A percentile compares a stretch with the other conserved stretches of the same genome.
These are phyloP conservation scores for Diabrotica balteata DNA, from an alignment of 2,888 invertebrate species.

Conservation along the genomic window DNA sequence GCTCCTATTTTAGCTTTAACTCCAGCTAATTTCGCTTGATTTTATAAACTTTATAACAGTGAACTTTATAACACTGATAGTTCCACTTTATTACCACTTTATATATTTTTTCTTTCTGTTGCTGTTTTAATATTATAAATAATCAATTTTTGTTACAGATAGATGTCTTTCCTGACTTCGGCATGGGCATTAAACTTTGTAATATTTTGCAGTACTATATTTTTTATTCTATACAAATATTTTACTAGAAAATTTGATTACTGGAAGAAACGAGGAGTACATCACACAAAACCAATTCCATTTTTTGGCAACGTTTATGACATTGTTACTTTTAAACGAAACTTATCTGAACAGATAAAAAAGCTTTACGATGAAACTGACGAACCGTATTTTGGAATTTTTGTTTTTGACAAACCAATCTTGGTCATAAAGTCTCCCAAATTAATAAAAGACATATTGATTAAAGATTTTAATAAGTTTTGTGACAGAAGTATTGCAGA, in stretches of 20 bases:
- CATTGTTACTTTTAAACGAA: constrained; percentile 28
- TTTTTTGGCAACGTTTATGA: constrained; percentile 43
- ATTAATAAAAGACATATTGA: constrained; percentile 60
- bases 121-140: no score
- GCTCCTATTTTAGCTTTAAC: no score
- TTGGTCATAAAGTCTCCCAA: constrained; percentile 60
- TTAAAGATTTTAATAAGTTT: constrained; percentile 63
- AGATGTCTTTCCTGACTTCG: neutral
- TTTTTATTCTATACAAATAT: constrained; percentile 37
- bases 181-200: constrained; percentile 15
- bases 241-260: constrained; percentile 42
- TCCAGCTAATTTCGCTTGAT: no score
- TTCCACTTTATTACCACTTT: no score
- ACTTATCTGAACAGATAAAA: constrained; percentile 31
- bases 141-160: no score
- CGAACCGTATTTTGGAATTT: constrained; percentile 60
- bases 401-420: constrained; percentile 61
- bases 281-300: constrained; percentile 41
- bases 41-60: no score
- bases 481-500: constrained; percentile 59
- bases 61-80: no score
- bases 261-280: constrained; percentile 43
- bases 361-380: constrained; percentile 19
- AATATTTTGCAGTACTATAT: constrained; percentile 2
- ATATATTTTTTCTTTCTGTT: no score